These are phyloP conservation scores for Macroramphosus scolopax DNA, from an alignment of 2,797 vertebrate species.

Conservation along the genomic window DNA sequence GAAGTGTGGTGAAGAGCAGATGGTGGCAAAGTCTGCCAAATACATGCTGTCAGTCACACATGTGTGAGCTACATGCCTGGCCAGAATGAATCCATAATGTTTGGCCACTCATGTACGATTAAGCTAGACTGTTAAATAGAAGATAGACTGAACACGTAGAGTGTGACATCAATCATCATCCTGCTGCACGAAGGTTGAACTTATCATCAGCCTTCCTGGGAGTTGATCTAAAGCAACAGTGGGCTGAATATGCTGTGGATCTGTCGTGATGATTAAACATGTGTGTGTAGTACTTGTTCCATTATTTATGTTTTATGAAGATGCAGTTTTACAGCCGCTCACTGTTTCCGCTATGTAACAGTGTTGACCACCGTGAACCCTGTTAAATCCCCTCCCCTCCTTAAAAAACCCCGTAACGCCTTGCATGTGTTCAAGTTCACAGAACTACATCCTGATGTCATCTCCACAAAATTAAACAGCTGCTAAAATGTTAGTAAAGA, in stretches of 20 bases:
- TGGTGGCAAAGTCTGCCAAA: conserved; percentile 4
- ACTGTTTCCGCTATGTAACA: too few relatives aligned
- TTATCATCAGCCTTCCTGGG: background rate
- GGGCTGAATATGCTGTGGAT: too few relatives aligned
- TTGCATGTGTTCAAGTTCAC: conserved; percentile 29
- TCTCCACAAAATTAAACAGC: conserved; percentile 46
- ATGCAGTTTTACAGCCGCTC: too few relatives aligned
- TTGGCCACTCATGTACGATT: background rate
- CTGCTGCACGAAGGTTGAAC: background rate
- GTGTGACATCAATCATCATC: background rate
- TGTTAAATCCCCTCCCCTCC: conserved; percentile 7
- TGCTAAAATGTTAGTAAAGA: conserved; percentile 54
- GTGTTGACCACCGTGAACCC: too few relatives aligned
- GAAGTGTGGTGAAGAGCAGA: conserved; percentile 9
- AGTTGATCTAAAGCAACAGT: background rate
- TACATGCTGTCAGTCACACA: conserved; percentile 31
- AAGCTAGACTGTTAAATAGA: background rate
- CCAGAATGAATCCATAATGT: background rate
- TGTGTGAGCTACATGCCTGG: too few relatives aligned
- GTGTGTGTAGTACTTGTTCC: background rate
- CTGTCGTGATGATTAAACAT: too few relatives aligned
- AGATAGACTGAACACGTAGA: background rate
- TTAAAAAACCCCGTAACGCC: conserved; percentile 11
- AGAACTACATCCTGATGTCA: conserved; percentile 40
- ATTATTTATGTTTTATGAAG: too few relatives aligned